Evolutionary conservation across 64 coral and sea anemone genomes (phyloP), one percentile per base, ranked within the genome.

Genomic region (Montipora sp.): DNA sequence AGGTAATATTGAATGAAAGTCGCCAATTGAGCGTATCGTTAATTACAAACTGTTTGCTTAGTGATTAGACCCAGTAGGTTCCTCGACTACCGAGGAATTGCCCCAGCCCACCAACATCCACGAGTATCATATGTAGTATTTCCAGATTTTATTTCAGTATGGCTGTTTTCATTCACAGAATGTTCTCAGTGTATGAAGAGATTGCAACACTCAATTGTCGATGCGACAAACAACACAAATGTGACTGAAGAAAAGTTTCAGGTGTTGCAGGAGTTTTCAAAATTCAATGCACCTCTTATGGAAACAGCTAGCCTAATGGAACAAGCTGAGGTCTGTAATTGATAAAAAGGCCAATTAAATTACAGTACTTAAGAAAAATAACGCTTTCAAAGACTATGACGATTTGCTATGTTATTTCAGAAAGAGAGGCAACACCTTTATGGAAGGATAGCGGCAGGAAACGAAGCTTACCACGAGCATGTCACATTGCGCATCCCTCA

Each of bases 1-100:
- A 67, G 80, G 96, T 98, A 90, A 73, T 53, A 83, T 81, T 3
- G 36, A 36, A 36, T 36, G 36, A 36, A 36, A 36, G 27, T 36
- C 27, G 27, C 27, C 27, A 36, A 36, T 36, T 36, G 27, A 36
- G 27, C 1, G 27, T 36, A 1, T 36, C 27, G 27, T 36, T 36
- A 36, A 36, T 36, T 36, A 27, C 27, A 27, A 27, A 36, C 2
- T 36, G 36, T 36, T 36, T 36, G 36, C 36, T 36, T 36, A 36
- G 36, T 36, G 36, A 36, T 71, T 12, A 70, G n/a, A 1, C 60
- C 19, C 15, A 0, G 6, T 23, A 14, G 19, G 16, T 71, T 71
- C 10, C 68, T 71, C n/a, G 5, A 71, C 1, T 71, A 21, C 20
- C 68, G 11, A 57, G 0, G 3, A 57, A 57, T 57, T 11, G 53